A percentile compares a stretch with the other conserved stretches of the same genome.
Evolutionary conservation across 2,797 vertebrate genomes (phyloP).

Genomic region (Chaenodraco wilsoni): DNA sequence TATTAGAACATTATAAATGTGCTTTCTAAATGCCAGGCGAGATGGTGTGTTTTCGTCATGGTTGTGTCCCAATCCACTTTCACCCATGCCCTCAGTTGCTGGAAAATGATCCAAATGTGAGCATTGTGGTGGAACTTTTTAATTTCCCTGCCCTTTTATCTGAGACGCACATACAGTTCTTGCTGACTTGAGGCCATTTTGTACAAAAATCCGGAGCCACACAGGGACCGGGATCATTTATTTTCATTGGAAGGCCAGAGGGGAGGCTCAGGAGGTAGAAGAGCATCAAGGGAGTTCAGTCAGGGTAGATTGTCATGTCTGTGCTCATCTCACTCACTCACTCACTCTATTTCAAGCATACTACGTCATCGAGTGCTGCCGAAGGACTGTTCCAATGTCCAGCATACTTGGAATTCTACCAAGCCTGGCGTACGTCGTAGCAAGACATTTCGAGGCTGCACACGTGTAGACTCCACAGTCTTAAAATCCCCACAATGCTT

Average conservation of each 20-base stretch:
- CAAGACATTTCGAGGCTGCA: too few relatives aligned
- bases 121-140: conserved; percentile 42
- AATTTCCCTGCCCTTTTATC: conserved; percentile 43
- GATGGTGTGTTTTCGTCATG: background rate
- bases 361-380: too few relatives aligned
- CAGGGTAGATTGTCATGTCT: conserved; percentile 59
- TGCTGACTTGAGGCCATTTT: conserved; percentile 62
- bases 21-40: background rate
- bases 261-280: conserved; percentile 47
- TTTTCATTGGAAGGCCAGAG: conserved; percentile 64
- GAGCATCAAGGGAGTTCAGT: conserved; percentile 60
- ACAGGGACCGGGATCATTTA: conserved; percentile 62
- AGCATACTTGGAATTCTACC: too few relatives aligned
- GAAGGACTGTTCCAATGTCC: too few relatives aligned
- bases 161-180: conserved; percentile 48
- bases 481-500: too few relatives aligned
- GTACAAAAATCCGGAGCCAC: conserved; percentile 49
- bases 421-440: too few relatives aligned
- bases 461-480: too few relatives aligned
- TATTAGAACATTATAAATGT: background rate
- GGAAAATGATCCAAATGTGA: conserved; percentile 5
- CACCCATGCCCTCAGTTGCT: background rate
- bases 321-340: conserved; percentile 32
- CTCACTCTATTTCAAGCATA: background rate
- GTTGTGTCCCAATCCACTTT: background rate